phyloP scores from a whole-genome alignment of 2,797 vertebrate genomes.

The Tragelaphus oryx region DNA sequence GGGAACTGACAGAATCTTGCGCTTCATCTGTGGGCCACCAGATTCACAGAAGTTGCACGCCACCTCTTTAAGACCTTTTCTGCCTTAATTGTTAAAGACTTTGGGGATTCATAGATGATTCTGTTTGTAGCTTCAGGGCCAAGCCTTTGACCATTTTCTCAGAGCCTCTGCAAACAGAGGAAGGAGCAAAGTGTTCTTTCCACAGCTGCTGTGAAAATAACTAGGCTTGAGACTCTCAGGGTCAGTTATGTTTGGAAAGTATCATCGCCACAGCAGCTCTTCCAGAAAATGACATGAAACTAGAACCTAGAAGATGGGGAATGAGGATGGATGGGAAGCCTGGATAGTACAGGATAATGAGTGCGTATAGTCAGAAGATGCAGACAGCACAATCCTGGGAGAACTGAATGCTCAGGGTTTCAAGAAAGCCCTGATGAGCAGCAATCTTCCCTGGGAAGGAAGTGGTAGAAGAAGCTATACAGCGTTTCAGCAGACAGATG shows the following conservation, averaged over 20 bases:
- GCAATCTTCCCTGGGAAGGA: not conserved
- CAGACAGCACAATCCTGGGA: not conserved
- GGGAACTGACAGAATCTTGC: not conserved
- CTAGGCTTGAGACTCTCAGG: not conserved
- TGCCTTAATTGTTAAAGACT: not conserved
- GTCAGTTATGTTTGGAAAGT: not conserved
- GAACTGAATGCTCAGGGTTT: not conserved
- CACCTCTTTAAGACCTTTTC: not conserved
- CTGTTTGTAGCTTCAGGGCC: not conserved
- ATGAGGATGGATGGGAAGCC: not conserved
- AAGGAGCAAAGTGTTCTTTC: not conserved
- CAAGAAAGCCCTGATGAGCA: not conserved
- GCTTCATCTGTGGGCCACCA: not conserved
- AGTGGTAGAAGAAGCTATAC: not conserved
- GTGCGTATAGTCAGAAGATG: fast-evolving
- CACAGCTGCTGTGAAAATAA: not conserved
- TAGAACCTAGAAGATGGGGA: not conserved
- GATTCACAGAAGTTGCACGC: not conserved
- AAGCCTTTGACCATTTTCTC: not conserved
- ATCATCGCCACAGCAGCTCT: not conserved
- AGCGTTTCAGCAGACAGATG: not conserved
- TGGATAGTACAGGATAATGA: not conserved
- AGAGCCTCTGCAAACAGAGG: not conserved
- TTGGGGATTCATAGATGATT: not conserved
- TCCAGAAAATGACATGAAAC: not conserved